A percentile compares a stretch with the other conserved stretches of the same genome.
phyloP scores from a whole-genome alignment of 2,888 invertebrate genomes.

The Pasiphila rectangulata region DNA sequence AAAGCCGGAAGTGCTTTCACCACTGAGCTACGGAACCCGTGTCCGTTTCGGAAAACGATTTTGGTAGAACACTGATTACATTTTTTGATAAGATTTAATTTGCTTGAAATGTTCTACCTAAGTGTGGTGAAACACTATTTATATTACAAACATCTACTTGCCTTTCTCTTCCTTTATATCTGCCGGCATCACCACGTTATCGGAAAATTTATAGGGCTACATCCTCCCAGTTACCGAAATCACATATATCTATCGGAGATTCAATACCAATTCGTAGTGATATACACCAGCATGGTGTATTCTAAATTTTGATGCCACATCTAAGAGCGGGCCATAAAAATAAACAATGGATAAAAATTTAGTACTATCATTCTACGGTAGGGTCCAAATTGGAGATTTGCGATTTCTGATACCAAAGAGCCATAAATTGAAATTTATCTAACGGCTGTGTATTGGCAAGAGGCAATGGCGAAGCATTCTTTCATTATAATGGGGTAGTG shows the following conservation, averaged over 20 bases:
- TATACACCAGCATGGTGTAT: not conserved
- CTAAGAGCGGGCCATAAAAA: conserved; percentile 13
- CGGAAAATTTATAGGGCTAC: no score
- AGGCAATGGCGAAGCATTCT: conserved; percentile 15
- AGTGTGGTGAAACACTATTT: no score
- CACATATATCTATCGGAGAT: not conserved
- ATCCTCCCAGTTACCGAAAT: not conserved
- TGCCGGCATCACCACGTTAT: no score
- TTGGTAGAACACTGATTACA: no score
- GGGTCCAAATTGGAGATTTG: conserved; percentile 27
- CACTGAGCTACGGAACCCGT: no score
- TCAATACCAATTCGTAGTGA: not conserved
- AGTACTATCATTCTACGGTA: conserved; percentile 17
- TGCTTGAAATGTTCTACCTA: no score
- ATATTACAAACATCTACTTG: no score
- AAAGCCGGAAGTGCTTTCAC: no score
- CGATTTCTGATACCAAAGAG: conserved; percentile 21
- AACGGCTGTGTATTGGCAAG: conserved; percentile 23
- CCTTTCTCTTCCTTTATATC: no score
- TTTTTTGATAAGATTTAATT: no score
- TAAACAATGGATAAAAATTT: conserved; percentile 21
- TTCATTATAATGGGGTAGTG: no score
- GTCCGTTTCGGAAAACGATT: no score
- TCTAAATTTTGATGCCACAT: conserved; percentile 2
- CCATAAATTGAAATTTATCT: conserved; percentile 29